Evolutionary conservation across 2,113 vertebrate genomes (phyloP), one percentile per base, ranked within the genome.

Genomic region (Nibea coibor): DNA sequence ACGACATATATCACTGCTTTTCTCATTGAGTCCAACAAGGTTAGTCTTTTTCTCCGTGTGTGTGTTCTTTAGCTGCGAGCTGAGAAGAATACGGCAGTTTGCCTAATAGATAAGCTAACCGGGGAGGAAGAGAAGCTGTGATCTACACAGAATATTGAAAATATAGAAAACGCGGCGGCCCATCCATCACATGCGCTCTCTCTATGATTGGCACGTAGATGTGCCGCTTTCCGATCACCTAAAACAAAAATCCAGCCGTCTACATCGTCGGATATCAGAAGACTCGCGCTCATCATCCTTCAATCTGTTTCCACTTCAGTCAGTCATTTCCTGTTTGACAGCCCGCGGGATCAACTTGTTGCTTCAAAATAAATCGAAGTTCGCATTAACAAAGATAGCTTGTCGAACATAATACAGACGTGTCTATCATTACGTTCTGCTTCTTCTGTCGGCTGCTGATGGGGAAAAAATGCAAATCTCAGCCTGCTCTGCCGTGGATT

Each of bases 11-110:
- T 93, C 81, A 87, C 81, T 17, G 80, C 82, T 83, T 80, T 85
- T 88, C 89, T 91, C 91, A 88, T 89, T 43, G 20, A 81, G 72
- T 85, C 83, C 87, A 90, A 93, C 87, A 72, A 89, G 87, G 90
- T 93, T 88, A 92, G 79, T 66, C 45, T 79, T 78, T 78, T 76
- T 28, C 51, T 39, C 8, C 7, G 7, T 39, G 35, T 39, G 35
- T 15, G 22, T 56, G 66, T 85, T 85, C 76, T 90, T 87, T 88
- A 74, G 88, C 90, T 91, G 20, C 31, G 0, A 87, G 90, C 85
- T 75, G 80, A 83, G 80, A 81, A 64, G 83, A 86, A 89, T 75
- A 76, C 43, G 16, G 59, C 19, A 22, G 69, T 77, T 69, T 76
- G 65, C 74, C 74, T 87, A 90, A 90, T 84, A 80, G 85, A 93